A percentile compares a stretch with the other conserved stretches of the same genome.
Evolutionary conservation across 1,140 invertebrate species (phyloP).

Genomic region (Coenobita brevimanus): DNA sequence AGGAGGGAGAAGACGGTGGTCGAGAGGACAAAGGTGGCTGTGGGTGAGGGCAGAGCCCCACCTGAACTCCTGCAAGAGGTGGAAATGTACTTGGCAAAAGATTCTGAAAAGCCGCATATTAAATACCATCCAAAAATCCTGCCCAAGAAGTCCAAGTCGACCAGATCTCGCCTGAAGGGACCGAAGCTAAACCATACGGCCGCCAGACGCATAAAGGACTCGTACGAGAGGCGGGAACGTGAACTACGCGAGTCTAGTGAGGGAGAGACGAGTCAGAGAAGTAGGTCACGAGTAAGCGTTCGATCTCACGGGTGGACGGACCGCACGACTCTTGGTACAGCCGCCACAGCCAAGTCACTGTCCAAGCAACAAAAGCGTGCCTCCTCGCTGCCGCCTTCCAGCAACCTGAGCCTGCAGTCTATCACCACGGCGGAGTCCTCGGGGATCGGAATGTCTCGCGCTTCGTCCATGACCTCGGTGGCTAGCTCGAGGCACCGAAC

Average conservation of each 20-base stretch:
- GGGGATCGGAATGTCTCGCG: conserved; percentile 53
- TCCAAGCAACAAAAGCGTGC: background rate
- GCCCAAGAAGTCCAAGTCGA: background rate
- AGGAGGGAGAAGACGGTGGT: conserved; percentile 27
- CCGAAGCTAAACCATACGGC: conserved; percentile 44
- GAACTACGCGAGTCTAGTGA: conserved; percentile 5
- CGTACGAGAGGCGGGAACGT: conserved; percentile 25
- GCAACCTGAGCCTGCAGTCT: conserved; percentile 45
- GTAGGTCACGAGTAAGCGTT: background rate
- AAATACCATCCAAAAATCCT: conserved; percentile 45
- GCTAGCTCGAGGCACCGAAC: conserved; percentile 29
- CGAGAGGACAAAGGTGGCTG: background rate
- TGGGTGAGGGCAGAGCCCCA: conserved; percentile 33
- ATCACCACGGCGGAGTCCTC: conserved; percentile 48
- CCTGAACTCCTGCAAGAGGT: conserved; percentile 28
- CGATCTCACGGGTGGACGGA: conserved; percentile 30
- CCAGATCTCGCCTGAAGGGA: background rate
- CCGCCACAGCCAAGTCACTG: background rate
- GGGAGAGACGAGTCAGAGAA: background rate
- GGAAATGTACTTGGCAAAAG: conserved; percentile 15
- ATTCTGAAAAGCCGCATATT: background rate
- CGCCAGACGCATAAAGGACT: conserved; percentile 27
- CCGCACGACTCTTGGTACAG: too few relatives aligned
- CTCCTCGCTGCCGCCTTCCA: background rate
- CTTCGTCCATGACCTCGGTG: conserved; percentile 52